Conservation (phyloP, 2,113 vertebrate species). For the Heterocephalus glaber region DNA sequence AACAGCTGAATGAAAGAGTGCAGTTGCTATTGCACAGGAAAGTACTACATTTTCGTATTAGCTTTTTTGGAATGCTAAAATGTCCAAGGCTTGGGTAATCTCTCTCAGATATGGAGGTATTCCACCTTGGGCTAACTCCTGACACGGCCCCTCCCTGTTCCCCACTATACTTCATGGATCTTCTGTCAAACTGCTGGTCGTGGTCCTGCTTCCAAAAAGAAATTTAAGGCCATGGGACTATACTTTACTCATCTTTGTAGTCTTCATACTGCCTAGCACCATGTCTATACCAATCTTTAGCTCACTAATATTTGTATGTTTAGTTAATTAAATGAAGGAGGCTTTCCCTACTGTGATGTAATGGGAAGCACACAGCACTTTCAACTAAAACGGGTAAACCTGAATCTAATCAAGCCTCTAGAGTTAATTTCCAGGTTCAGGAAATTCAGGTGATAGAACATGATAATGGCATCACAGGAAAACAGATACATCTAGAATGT, state of each 20-base stretch:
- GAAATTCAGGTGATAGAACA: slow-evolving; percentile 62
- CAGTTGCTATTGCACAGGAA: neutral
- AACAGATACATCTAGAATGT: slow-evolving; percentile 64
- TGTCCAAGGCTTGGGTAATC: neutral
- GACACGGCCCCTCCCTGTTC: neutral
- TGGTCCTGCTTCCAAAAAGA: neutral
- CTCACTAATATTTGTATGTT: neutral
- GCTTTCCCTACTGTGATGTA: neutral
- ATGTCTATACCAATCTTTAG: neutral
- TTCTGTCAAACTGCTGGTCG: neutral
- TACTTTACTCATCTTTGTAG: neutral
- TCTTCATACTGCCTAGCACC: neutral
- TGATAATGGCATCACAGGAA: slow-evolving; percentile 56
- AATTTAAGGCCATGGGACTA: neutral
- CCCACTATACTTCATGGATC: neutral
- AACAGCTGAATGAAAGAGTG: neutral
- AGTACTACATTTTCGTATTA: neutral
- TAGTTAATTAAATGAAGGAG: neutral
- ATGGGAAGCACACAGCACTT: neutral
- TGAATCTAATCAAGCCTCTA: slow-evolving; percentile 26
- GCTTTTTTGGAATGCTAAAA: neutral
- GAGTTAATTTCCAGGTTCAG: slow-evolving; percentile 60
- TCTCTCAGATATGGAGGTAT: neutral
- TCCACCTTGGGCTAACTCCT: neutral
- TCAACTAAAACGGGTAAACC: neutral